phyloP scores from a whole-genome alignment of 2,888 invertebrate species.

The Atethmia centrago region DNA sequence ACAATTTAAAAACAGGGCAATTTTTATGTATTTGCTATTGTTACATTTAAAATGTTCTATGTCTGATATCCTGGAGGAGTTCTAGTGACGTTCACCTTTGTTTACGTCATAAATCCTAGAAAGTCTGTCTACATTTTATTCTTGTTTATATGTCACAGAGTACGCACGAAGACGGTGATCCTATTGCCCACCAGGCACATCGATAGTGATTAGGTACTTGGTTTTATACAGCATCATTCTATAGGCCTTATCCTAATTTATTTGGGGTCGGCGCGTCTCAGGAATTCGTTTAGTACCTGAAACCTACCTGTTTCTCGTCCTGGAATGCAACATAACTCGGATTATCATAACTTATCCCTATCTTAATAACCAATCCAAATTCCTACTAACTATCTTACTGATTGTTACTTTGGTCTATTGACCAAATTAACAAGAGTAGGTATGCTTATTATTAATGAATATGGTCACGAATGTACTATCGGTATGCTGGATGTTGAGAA shows the following conservation, averaged over 20 bases:
- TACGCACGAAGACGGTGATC: constrained; percentile 51
- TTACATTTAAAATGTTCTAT: neutral
- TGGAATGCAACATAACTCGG: constrained; percentile 43
- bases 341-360: constrained; percentile 27
- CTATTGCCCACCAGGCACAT: constrained; percentile 37
- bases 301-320: constrained; percentile 35
- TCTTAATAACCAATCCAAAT: constrained; percentile 54
- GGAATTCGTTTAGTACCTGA: too few relatives aligned
- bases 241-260: too few relatives aligned
- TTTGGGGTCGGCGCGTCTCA: too few relatives aligned
- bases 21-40: constrained; percentile 1
- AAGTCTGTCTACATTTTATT: constrained; percentile 39
- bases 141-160: constrained; percentile 58
- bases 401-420: neutral
- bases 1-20: too few relatives aligned
- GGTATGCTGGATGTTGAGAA: constrained; percentile 12
- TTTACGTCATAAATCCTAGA: neutral
- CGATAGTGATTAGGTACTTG: constrained; percentile 47
- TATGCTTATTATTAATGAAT: neutral
- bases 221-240: too few relatives aligned
- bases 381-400: neutral
- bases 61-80: neutral
- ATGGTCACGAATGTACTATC: constrained; percentile 3
- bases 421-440: too few relatives aligned
- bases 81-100: constrained; percentile 9